These are phyloP conservation scores for Clostera curtula DNA, from an alignment of 2,888 invertebrate species.

Conservation along the genomic window DNA sequence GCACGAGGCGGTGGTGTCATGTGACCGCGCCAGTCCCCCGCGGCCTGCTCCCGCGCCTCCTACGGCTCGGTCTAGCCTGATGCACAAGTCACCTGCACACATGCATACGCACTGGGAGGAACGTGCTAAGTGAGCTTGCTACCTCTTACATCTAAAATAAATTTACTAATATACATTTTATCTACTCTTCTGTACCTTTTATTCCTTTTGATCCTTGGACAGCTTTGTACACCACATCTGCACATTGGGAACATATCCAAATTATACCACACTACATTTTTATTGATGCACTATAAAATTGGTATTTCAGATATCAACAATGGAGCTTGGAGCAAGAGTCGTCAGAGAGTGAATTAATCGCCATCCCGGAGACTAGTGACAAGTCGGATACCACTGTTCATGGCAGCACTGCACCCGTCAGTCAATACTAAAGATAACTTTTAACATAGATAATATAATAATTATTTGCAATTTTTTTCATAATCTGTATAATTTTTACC, in stretches of 20 bases:
- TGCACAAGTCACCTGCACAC: slow-evolving; percentile 58
- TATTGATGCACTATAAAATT: not conserved
- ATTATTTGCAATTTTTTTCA: no score
- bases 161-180: no score
- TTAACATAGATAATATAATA: no score
- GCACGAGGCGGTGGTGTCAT: slow-evolving; percentile 40
- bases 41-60: slow-evolving; percentile 13
- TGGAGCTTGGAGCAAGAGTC: slow-evolving; percentile 86
- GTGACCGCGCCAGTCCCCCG: slow-evolving; percentile 3
- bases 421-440: slow-evolving; percentile 3
- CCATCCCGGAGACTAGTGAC: slow-evolving; percentile 90
- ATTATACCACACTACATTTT: no score
- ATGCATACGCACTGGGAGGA: slow-evolving; percentile 80
- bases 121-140: slow-evolving; percentile 32
- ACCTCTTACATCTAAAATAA: not conserved
- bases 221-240: no score
- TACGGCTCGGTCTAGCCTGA: slow-evolving; percentile 23
- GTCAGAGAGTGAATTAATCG: slow-evolving; percentile 90
- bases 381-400: slow-evolving; percentile 89
- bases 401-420: slow-evolving; percentile 81
- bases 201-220: no score
- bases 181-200: no score
- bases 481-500: no score
- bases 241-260: no score
- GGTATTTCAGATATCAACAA: slow-evolving; percentile 60